phyloP scores from a whole-genome alignment of 2,888 invertebrate species.

The Augochlorella aurata region DNA sequence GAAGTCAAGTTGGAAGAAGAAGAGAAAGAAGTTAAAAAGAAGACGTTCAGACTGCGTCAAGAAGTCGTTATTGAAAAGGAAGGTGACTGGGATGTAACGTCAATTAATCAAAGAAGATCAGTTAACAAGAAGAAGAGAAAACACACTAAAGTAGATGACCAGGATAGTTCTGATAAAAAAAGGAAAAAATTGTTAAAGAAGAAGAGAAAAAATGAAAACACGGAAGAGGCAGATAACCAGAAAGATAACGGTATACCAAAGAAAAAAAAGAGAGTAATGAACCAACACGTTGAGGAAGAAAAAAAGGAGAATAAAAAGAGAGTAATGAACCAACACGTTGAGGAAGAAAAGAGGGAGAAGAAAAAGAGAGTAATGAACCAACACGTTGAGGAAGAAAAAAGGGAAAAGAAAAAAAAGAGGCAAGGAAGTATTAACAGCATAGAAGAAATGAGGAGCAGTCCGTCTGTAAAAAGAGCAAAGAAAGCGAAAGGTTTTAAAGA shows the following conservation, averaged over 20 bases:
- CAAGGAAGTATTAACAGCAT: not conserved
- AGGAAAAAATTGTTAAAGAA: constrained; percentile 36
- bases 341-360: constrained; percentile 15
- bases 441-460: constrained; percentile 14
- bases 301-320: constrained; percentile 43
- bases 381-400: not conserved
- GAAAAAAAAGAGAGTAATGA: constrained; percentile 46
- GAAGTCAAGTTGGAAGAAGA: constrained; percentile 52
- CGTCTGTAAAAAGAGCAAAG: constrained; percentile 37
- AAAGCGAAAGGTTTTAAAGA: constrained; percentile 9
- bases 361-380: constrained; percentile 42
- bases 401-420: constrained; percentile 10
- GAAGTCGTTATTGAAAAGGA: constrained; percentile 73
- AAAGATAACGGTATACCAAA: not conserved
- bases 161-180: constrained; percentile 20
- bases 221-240: not conserved
- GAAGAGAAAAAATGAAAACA: not conserved
- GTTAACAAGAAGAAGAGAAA: constrained; percentile 18
- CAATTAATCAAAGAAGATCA: constrained; percentile 2
- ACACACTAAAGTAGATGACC: constrained; percentile 17
- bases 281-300: not conserved
- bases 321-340: constrained; percentile 10
- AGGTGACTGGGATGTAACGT: constrained; percentile 48
- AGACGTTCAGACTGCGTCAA: constrained; percentile 64
- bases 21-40: constrained; percentile 39